These are phyloP conservation scores for Balaeniceps rex DNA, from an alignment of 2,113 vertebrate genomes.

Conservation along the genomic window DNA sequence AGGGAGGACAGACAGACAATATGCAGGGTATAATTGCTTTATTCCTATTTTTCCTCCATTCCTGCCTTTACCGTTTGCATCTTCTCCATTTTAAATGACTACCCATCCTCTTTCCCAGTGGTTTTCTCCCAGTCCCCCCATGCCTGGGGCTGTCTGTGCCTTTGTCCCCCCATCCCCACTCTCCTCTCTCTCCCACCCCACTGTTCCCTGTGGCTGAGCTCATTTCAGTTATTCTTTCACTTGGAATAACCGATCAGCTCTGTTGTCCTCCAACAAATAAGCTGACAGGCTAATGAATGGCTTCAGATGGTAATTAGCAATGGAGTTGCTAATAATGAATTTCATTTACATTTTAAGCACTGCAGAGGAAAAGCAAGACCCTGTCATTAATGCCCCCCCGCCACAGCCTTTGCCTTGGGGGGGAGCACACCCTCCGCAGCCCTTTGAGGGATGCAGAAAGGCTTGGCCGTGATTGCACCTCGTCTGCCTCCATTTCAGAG, in stretches of 20 bases:
- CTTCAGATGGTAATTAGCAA: slow-evolving; percentile 75
- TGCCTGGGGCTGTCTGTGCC: neutral
- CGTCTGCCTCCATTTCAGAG: neutral
- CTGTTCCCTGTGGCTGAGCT: neutral
- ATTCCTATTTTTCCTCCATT: neutral
- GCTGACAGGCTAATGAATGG: slow-evolving; percentile 77
- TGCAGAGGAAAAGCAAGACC: slow-evolving; percentile 36
- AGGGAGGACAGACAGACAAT: fast-evolving
- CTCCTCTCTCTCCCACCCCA: neutral
- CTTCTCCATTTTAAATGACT: neutral
- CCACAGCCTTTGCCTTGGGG: neutral
- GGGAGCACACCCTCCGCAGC: neutral
- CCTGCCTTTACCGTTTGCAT: neutral
- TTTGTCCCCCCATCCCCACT: neutral
- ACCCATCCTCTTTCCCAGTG: neutral
- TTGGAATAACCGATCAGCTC: slow-evolving; percentile 18
- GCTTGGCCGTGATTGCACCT: neutral
- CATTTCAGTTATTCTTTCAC: neutral
- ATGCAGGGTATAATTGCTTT: neutral
- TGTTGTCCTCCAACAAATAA: slow-evolving; percentile 57
- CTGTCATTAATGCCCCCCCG: neutral
- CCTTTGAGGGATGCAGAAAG: neutral
- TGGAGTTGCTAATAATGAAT: slow-evolving; percentile 71
- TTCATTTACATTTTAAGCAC: slow-evolving; percentile 78
- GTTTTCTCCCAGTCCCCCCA: neutral